Evolutionary conservation across 2,888 invertebrate species (phyloP).

Genomic region (Unio pictorum): DNA sequence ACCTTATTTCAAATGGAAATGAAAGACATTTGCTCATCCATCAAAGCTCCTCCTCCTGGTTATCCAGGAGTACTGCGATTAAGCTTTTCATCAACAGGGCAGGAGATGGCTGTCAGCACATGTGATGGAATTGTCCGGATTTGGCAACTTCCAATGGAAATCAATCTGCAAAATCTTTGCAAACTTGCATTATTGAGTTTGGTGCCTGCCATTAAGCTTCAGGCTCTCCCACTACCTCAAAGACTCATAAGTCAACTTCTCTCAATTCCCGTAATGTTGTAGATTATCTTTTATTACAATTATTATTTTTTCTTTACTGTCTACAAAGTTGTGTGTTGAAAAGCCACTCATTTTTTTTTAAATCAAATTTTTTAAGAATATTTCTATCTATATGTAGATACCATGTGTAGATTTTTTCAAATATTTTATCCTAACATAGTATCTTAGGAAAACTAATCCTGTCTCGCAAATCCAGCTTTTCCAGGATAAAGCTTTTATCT

Average conservation of each 20-base stretch:
- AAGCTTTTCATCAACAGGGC: constrained; percentile 48
- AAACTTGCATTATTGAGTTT: constrained; percentile 40
- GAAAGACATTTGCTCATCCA: constrained; percentile 23
- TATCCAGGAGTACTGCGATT: constrained; percentile 45
- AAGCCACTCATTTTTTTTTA: no score
- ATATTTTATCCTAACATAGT: no score
- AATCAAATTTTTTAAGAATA: no score
- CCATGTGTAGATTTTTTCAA: no score
- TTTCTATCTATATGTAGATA: no score
- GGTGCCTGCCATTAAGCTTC: constrained; percentile 32
- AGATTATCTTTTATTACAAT: background rate
- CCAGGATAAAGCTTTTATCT: no score
- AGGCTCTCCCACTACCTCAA: constrained; percentile 44
- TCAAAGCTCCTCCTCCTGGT: constrained; percentile 14
- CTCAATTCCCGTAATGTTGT: constrained; percentile 11
- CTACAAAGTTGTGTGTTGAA: no score
- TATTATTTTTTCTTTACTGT: no score
- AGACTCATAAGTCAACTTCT: constrained; percentile 28
- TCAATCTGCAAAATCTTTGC: constrained; percentile 50
- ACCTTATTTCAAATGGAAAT: constrained; percentile 38
- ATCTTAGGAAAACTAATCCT: no score
- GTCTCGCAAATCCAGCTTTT: no score
- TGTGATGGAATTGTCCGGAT: constrained; percentile 55
- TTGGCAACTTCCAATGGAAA: constrained; percentile 45
- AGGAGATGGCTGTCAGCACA: constrained; percentile 46